Percentiles rank a stretch among this genome's conserved stretches.
Conservation (phyloP, 1,140 invertebrate genomes). For the Ips nitidus region DNA sequence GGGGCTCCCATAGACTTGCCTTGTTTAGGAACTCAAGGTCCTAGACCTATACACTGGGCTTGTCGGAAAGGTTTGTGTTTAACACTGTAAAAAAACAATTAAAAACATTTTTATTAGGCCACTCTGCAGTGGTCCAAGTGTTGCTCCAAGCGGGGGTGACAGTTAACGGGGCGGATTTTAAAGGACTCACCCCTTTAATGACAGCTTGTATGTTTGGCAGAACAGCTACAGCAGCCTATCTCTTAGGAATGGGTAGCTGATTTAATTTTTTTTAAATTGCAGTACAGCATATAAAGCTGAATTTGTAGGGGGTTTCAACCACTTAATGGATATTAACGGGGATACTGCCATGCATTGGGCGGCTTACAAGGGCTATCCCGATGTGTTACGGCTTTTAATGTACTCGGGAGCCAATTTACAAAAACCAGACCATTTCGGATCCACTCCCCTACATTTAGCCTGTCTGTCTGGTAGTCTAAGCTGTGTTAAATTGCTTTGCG, state of each 20-base stretch:
- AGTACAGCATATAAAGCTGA: not conserved
- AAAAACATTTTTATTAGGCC: constrained; percentile 56
- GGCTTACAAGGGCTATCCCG: constrained; percentile 87
- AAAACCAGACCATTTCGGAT: constrained; percentile 90
- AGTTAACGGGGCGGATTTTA: constrained; percentile 87
- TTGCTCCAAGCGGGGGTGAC: constrained; percentile 72
- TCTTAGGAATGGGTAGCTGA: constrained; percentile 73
- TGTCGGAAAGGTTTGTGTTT: constrained; percentile 60
- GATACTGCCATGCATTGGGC: constrained; percentile 93
- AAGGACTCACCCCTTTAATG: constrained; percentile 87
- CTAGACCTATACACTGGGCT: constrained; percentile 90
- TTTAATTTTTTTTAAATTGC: not conserved
- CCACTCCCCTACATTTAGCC: constrained; percentile 90
- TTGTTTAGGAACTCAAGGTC: constrained; percentile 84
- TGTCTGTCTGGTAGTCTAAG: constrained; percentile 83
- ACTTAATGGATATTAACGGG: constrained; percentile 87
- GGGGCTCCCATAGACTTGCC: constrained; percentile 81
- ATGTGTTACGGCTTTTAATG: constrained; percentile 84
- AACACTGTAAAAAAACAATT: not conserved
- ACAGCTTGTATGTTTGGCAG: constrained; percentile 91
- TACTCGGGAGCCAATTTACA: constrained; percentile 86
- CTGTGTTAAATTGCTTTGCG: constrained; percentile 79
- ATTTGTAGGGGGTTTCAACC: constrained; percentile 65
- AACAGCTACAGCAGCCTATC: constrained; percentile 83
- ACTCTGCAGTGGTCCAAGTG: constrained; percentile 79